Evolutionary conservation across 2,797 vertebrate genomes (phyloP).

Genomic region (Pseudochirops cupreus): DNA sequence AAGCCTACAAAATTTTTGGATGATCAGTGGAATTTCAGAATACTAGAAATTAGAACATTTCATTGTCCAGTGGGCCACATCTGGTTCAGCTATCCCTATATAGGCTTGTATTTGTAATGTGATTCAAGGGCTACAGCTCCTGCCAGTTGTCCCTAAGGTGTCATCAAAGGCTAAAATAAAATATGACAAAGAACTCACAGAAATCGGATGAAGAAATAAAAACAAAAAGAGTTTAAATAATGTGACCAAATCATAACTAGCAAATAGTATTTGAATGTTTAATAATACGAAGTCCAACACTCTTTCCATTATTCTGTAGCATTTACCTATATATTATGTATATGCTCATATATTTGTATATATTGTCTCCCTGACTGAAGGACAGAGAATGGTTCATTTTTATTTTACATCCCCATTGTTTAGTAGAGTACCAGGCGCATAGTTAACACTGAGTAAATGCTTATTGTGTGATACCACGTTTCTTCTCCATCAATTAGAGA

Average conservation of each 20-base stretch:
- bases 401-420: not conserved
- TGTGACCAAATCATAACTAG: not conserved
- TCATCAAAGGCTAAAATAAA: not conserved
- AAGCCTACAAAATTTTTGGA: slow-evolving; percentile 24
- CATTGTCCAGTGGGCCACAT: not conserved
- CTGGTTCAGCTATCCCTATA: not conserved
- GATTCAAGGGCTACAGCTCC: not conserved
- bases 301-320: not conserved
- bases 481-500: not conserved
- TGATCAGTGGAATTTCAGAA: slow-evolving; percentile 43
- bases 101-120: not conserved
- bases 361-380: not conserved
- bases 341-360: not conserved
- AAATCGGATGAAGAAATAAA: not conserved
- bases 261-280: not conserved
- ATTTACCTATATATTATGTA: not conserved
- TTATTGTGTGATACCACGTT: not conserved
- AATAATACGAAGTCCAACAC: not conserved
- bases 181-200: not conserved
- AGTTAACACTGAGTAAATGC: not conserved
- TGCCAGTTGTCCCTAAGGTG: not conserved
- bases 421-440: not conserved
- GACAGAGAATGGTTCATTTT: not conserved
- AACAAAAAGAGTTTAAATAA: not conserved
- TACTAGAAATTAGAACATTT: not conserved